Evolutionary conservation across 2,888 invertebrate species (phyloP).

Genomic region (Patella ulyssiponensis): DNA sequence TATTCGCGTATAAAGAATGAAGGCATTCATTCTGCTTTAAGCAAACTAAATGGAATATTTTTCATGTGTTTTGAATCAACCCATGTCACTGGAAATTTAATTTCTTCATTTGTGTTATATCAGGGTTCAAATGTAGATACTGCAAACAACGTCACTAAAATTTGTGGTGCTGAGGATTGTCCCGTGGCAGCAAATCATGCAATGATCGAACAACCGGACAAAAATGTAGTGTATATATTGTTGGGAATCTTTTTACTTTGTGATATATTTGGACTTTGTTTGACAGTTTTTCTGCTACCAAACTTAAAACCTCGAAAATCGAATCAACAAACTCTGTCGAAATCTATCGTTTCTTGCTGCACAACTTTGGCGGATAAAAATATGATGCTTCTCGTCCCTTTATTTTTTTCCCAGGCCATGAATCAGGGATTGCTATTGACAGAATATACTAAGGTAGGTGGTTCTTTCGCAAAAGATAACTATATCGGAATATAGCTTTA

Average conservation of each 20-base stretch:
- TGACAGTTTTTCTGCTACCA: conserved; percentile 47
- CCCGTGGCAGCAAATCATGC: conserved; percentile 33
- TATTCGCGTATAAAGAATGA: conserved; percentile 44
- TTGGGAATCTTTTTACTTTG: conserved; percentile 52
- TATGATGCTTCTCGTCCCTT: conserved; percentile 56
- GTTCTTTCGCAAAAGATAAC: neutral
- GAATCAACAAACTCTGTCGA: conserved; percentile 23
- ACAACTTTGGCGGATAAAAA: conserved; percentile 41
- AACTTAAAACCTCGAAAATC: conserved; percentile 32
- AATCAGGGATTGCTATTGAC: conserved; percentile 62
- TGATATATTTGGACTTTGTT: conserved; percentile 49
- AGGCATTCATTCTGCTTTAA: conserved; percentile 46
- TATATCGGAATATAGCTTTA: no score
- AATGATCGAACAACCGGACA: conserved; percentile 41
- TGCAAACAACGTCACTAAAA: conserved; percentile 25
- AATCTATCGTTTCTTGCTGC: conserved; percentile 42
- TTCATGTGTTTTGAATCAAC: conserved; percentile 55
- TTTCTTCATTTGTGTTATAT: conserved; percentile 58
- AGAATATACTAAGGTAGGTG: conserved; percentile 64
- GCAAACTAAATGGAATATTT: conserved; percentile 60
- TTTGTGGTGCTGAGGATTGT: conserved; percentile 58
- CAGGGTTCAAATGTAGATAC: conserved; percentile 34
- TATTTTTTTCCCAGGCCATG: conserved; percentile 60
- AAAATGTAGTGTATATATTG: conserved; percentile 48
- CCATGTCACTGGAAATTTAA: conserved; percentile 58